Evolutionary conservation across 2,113 vertebrate genomes (phyloP).

Genomic region (Zapornia atra): DNA sequence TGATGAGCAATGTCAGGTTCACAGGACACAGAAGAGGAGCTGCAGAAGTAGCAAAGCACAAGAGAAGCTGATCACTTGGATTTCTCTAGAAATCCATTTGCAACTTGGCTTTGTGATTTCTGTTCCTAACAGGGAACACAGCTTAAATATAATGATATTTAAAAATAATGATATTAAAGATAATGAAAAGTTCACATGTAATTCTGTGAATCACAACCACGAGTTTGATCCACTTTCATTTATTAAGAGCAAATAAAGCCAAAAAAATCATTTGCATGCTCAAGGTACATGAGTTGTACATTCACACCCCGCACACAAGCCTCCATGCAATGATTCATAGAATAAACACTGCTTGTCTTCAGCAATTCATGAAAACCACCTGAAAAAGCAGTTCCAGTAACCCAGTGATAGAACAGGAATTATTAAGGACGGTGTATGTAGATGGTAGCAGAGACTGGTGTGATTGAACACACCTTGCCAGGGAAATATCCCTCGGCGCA

Average conservation of each 20-base stretch:
- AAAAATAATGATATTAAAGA: not conserved
- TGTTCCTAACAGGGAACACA: not conserved
- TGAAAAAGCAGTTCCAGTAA: not conserved
- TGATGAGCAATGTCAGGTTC: not conserved
- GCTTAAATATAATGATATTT: not conserved
- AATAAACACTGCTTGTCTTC: not conserved
- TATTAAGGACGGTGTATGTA: not conserved
- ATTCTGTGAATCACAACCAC: not conserved
- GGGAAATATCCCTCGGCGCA: not conserved
- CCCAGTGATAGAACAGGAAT: not conserved
- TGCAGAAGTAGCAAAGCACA: not conserved
- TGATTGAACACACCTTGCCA: not conserved
- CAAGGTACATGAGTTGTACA: not conserved
- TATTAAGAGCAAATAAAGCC: not conserved
- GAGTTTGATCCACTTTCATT: not conserved
- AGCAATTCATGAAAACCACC: not conserved
- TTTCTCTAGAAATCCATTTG: not conserved
- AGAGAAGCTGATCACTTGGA: not conserved
- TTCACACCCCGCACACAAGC: not conserved
- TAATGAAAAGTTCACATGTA: not conserved
- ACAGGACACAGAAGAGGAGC: rapidly evolving
- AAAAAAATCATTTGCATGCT: not conserved
- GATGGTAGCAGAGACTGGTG: not conserved
- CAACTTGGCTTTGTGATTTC: not conserved
- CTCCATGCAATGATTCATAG: not conserved